These are phyloP conservation scores for Hypercompe scribonia DNA, from an alignment of 2,888 invertebrate species.

Conservation along the genomic window DNA sequence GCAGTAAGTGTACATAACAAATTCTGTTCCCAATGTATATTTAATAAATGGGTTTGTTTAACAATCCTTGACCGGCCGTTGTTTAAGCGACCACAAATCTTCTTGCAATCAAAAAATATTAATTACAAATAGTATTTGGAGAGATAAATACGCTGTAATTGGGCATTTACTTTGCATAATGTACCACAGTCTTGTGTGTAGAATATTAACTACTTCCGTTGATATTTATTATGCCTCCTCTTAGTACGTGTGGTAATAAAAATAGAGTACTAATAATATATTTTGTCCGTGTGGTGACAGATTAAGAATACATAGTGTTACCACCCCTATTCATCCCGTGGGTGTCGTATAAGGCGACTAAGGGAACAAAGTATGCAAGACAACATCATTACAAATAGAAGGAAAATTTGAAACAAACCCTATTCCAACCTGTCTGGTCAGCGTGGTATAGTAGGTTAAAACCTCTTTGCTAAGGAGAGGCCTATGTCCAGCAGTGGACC, in stretches of 20 bases:
- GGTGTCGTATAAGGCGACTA: too few species aligned
- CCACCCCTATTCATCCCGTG: too few species aligned
- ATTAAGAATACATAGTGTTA: too few species aligned
- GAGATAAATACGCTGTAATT: slow-evolving; percentile 19
- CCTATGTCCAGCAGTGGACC: too few species aligned
- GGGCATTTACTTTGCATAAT: slow-evolving; percentile 18
- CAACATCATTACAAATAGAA: too few species aligned
- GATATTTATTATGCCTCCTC: neutral
- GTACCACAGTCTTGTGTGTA: neutral
- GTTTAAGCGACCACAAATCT: slow-evolving; percentile 30
- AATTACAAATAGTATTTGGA: slow-evolving; percentile 28
- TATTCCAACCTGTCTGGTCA: too few species aligned
- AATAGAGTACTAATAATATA: neutral
- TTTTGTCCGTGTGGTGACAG: too few species aligned
- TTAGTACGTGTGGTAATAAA: neutral
- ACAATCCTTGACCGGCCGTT: slow-evolving; percentile 32
- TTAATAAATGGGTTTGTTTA: slow-evolving; percentile 11
- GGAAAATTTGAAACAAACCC: too few species aligned
- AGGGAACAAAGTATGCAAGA: too few species aligned
- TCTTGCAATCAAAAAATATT: slow-evolving; percentile 27
- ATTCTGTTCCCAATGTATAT: neutral
- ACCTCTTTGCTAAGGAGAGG: too few species aligned
- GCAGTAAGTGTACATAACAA: neutral
- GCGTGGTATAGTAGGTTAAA: too few species aligned
- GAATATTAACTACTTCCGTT: slow-evolving; percentile 22